These are phyloP conservation scores for Platysteira castanea DNA, from an alignment of 2,113 vertebrate species.

Conservation along the genomic window DNA sequence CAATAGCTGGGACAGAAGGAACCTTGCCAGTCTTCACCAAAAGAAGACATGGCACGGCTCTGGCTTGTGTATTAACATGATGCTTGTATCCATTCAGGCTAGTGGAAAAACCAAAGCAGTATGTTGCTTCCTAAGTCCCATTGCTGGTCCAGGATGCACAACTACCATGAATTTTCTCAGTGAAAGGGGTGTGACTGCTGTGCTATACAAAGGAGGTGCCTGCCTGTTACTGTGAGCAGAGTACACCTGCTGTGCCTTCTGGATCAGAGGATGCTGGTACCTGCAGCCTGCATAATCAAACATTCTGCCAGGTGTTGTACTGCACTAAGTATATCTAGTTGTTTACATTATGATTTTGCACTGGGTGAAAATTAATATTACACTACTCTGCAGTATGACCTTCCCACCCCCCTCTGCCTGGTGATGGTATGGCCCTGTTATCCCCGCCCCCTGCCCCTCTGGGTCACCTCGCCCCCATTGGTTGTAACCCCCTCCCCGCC, in stretches of 20 bases:
- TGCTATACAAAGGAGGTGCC: neutral
- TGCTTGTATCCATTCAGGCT: neutral
- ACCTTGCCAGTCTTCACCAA: neutral
- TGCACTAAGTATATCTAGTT: no score
- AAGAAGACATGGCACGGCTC: neutral
- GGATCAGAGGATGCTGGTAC: neutral
- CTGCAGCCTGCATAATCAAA: neutral
- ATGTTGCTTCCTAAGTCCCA: neutral
- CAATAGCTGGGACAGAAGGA: neutral
- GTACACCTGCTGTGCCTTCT: neutral
- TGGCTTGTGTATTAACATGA: neutral
- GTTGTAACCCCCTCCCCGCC: no score
- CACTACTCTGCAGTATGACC: no score
- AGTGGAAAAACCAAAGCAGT: neutral
- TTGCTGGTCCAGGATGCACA: neutral
- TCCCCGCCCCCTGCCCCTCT: no score
- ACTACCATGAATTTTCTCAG: rapidly evolving
- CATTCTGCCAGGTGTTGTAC: no score
- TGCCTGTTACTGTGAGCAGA: neutral
- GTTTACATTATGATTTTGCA: no score
- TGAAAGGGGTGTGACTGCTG: neutral
- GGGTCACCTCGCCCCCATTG: no score
- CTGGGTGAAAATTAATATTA: no score
- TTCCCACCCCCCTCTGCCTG: no score
- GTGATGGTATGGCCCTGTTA: no score